Evolutionary conservation across 2,113 vertebrate species (phyloP).

Genomic region (Heliornis fulica): DNA sequence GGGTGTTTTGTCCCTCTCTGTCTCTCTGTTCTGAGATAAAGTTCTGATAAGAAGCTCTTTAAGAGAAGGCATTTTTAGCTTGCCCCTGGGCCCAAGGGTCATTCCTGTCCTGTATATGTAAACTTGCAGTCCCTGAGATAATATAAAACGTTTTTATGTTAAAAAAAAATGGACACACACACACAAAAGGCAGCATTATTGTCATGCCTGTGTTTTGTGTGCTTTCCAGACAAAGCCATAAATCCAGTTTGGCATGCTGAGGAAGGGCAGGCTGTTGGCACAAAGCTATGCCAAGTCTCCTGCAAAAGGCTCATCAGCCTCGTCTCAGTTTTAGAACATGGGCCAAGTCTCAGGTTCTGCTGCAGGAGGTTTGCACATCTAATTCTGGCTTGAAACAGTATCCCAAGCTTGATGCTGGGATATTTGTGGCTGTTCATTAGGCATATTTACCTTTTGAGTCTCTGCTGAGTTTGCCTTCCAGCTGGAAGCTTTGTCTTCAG

Average conservation of each 20-base stretch:
- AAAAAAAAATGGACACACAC: too few species aligned
- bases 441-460: not conserved
- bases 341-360: not conserved
- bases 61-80: not conserved
- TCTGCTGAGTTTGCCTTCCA: not conserved
- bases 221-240: not conserved
- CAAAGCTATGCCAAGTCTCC: not conserved
- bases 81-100: not conserved
- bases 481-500: not conserved
- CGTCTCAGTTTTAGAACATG: not conserved
- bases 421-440: not conserved
- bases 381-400: conserved; percentile 11
- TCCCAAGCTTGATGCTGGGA: not conserved
- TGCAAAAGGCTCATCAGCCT: not conserved
- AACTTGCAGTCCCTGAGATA: not conserved
- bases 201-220: not conserved
- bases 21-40: not conserved
- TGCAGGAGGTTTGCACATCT: not conserved
- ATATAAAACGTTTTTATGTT: not conserved
- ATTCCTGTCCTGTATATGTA: not conserved
- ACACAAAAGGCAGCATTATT: fast-evolving
- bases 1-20: not conserved
- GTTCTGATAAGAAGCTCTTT: not conserved
- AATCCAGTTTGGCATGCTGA: not conserved
- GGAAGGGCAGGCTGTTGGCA: not conserved